Conservation (phyloP, 2,888 invertebrate species). For the Lamproptera curius region DNA sequence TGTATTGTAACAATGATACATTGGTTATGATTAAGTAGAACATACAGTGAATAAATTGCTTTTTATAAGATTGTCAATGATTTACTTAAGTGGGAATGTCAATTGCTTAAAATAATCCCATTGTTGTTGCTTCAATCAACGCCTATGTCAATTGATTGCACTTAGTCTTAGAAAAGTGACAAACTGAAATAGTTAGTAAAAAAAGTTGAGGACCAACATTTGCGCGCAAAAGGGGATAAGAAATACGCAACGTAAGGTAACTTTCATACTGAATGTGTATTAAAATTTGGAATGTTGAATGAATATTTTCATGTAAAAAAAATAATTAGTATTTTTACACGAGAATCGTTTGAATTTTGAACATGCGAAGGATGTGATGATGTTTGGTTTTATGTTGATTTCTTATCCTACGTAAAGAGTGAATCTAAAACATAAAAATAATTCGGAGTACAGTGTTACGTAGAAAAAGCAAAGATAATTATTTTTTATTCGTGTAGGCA, state of each 20-base stretch:
- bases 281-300: background rate
- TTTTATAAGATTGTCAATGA: no score
- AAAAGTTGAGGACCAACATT: slow-evolving; percentile 53
- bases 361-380: background rate
- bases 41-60: no score
- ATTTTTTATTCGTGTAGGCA: no score
- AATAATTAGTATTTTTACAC: no score
- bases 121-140: slow-evolving; percentile 63
- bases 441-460: no score
- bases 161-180: slow-evolving; percentile 55
- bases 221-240: slow-evolving; percentile 38
- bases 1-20: no score
- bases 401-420: background rate
- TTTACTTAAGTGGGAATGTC: no score
- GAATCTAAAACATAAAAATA: no score
- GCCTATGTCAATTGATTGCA: slow-evolving; percentile 47
- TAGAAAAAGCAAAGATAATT: no score
- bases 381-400: background rate
- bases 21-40: no score
- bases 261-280: slow-evolving; percentile 4
- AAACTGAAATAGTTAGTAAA: slow-evolving; percentile 47
- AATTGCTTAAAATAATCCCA: no score
- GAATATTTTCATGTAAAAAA: slow-evolving; percentile 12
- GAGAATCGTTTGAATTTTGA: no score
- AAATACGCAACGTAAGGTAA: slow-evolving; percentile 19